Percentiles rank a stretch among this genome's conserved stretches.
phyloP scores from a whole-genome alignment of 1,140 invertebrate species.

The Sinonovacula constricta region DNA sequence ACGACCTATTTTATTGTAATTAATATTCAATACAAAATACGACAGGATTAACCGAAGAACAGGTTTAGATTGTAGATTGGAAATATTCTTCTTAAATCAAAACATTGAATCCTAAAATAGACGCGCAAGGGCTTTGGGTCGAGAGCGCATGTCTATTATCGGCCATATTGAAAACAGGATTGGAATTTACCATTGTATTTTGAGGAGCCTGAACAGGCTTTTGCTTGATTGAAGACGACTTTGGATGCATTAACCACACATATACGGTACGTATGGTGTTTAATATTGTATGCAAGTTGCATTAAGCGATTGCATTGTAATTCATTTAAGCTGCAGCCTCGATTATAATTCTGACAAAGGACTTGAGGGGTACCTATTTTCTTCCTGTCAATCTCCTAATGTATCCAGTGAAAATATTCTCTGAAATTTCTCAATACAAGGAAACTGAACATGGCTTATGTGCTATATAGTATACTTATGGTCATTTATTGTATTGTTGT shows the following conservation, averaged over 20 bases:
- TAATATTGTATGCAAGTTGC: not conserved
- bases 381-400: too few species aligned
- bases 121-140: not conserved
- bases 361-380: not conserved
- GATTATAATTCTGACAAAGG: slow-evolving; percentile 7
- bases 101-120: not conserved
- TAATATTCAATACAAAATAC: not conserved
- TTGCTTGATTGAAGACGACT: not conserved
- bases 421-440: too few species aligned
- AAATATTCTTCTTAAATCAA: not conserved
- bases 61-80: not conserved
- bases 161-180: slow-evolving; percentile 57
- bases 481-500: too few species aligned
- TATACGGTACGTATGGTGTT: slow-evolving; percentile 7
- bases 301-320: not conserved
- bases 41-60: not conserved
- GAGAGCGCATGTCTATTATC: slow-evolving; percentile 59
- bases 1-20: not conserved
- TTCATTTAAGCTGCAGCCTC: not conserved
- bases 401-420: too few species aligned
- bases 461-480: too few species aligned
- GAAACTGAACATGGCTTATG: too few species aligned
- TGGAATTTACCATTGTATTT: slow-evolving; percentile 47
- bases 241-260: not conserved
- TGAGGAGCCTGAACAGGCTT: not conserved